Conservation (phyloP, 1,140 invertebrate genomes). For the Solenopsis fugax region DNA sequence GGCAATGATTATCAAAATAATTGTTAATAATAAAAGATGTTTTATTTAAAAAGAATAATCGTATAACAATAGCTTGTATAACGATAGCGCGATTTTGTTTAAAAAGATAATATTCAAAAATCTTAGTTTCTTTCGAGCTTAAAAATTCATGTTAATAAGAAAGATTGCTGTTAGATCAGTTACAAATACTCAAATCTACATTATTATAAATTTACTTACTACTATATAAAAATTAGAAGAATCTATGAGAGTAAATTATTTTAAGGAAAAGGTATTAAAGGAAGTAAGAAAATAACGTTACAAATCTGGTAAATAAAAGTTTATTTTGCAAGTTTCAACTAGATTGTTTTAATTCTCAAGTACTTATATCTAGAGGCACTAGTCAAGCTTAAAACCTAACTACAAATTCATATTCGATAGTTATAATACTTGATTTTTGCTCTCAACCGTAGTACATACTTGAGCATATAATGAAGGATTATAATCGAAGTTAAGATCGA, state of each 20-base stretch:
- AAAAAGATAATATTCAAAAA: not conserved
- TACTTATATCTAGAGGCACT: slow-evolving; percentile 82
- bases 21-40: not conserved
- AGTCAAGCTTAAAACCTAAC: slow-evolving; percentile 82
- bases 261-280: not conserved
- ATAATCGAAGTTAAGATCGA: slow-evolving; percentile 52
- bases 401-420: slow-evolving; percentile 75
- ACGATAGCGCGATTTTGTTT: not conserved
- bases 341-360: slow-evolving; percentile 73
- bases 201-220: not conserved
- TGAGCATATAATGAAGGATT: slow-evolving; percentile 47
- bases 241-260: not conserved
- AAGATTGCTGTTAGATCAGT: not conserved
- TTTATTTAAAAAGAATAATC: not conserved
- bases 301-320: slow-evolving; percentile 74
- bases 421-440: slow-evolving; percentile 67
- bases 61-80: no score
- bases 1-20: not conserved
- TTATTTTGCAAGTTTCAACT: slow-evolving; percentile 75
- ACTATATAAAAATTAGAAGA: not conserved
- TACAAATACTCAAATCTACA: not conserved
- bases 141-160: not conserved
- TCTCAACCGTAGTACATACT: slow-evolving; percentile 54
- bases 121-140: not conserved
- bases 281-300: slow-evolving; percentile 5